Percentiles rank a stretch among this genome's conserved stretches.
Evolutionary conservation across 2,797 vertebrate genomes (phyloP).

Genomic region (Lithobates pipiens): DNA sequence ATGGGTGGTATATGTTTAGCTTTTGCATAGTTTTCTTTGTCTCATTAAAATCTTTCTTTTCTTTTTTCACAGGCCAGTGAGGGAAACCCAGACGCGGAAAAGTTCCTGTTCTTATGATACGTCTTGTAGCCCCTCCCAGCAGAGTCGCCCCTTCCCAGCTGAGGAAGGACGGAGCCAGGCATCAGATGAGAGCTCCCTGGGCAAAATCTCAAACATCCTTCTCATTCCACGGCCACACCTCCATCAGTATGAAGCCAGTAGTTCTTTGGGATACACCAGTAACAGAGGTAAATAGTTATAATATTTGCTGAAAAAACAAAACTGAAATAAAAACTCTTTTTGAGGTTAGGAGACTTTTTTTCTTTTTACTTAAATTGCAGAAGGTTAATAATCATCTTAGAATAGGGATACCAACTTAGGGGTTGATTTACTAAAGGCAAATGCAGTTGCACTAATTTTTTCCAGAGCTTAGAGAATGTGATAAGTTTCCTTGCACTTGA

Average conservation of each 20-base stretch:
- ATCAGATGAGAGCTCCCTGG: conserved; percentile 91
- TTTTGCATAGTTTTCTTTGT: background rate
- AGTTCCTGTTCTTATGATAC: conserved; percentile 89
- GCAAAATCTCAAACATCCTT: conserved; percentile 90
- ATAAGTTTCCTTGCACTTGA: too few relatives aligned
- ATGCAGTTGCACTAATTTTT: too few relatives aligned
- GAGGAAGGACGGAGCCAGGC: conserved; percentile 94
- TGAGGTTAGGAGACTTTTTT: too few relatives aligned
- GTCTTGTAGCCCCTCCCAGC: conserved; percentile 81
- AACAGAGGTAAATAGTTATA: conserved; percentile 83
- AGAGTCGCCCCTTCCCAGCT: conserved; percentile 73
- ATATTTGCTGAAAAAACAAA: background rate
- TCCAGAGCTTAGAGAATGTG: too few relatives aligned
- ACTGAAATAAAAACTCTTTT: background rate
- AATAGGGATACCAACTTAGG: too few relatives aligned
- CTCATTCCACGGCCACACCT: conserved; percentile 88
- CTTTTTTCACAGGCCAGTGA: conserved; percentile 74
- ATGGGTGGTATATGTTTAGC: background rate
- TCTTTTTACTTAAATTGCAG: too few relatives aligned
- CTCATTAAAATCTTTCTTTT: background rate
- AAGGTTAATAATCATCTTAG: too few relatives aligned
- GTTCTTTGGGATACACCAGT: conserved; percentile 94
- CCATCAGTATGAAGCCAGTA: conserved; percentile 95
- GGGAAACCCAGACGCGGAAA: conserved; percentile 82
- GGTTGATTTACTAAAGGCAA: too few relatives aligned